Evolutionary conservation across 2,888 invertebrate genomes (phyloP).

Genomic region (Leistus spinibarbis): DNA sequence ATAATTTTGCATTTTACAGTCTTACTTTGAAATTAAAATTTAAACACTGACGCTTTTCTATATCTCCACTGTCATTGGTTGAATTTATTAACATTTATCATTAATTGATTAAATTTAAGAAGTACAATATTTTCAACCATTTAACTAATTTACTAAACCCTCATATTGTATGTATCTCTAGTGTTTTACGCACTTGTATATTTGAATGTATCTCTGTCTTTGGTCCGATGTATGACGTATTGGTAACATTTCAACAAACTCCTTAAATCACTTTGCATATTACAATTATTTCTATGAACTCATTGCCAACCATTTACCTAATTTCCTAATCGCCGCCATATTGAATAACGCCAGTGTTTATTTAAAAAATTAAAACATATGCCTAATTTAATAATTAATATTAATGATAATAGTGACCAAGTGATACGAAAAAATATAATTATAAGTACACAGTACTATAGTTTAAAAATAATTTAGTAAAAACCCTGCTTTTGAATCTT

Average conservation of each 20-base stretch:
- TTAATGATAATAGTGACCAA: neutral
- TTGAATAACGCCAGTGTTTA: neutral
- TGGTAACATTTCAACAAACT: too few species aligned
- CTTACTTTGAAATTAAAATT: conserved; percentile 7
- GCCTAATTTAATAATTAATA: neutral
- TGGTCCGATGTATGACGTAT: too few species aligned
- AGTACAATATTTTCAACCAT: too few species aligned
- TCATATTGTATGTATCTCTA: too few species aligned
- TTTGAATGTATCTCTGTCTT: too few species aligned
- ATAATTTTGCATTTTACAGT: conserved; percentile 17
- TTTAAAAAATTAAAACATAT: neutral
- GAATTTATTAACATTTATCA: neutral
- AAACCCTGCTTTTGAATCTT: conserved; percentile 27
- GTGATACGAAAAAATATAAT: neutral
- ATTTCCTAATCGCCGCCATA: too few species aligned
- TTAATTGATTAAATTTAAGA: neutral
- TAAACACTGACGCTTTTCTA: neutral
- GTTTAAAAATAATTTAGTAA: conserved; percentile 18
- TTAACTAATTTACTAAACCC: too few species aligned
- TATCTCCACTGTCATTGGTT: neutral
- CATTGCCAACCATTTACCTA: too few species aligned
- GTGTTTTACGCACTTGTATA: too few species aligned
- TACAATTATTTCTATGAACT: too few species aligned
- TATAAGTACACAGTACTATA: neutral
- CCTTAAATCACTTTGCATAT: too few species aligned